Base-by-base conservation (phyloP, 2,888 invertebrate genomes). In the Morpho achilles region DNA sequence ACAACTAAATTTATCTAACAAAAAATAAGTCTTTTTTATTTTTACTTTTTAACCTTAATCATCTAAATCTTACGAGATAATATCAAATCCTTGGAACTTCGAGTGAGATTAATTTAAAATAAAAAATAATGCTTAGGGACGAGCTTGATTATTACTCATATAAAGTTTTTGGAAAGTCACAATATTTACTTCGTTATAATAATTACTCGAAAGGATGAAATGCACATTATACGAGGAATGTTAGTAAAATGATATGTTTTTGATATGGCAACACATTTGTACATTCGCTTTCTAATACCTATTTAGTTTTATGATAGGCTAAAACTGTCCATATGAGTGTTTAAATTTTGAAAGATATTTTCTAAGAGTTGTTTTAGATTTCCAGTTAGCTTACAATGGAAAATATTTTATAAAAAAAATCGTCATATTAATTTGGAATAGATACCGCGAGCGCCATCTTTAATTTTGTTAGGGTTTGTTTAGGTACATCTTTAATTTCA, bases 1-100 rank as follows among this genome's bases (percentile, higher is more conserved):
- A 64, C 57, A 67, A 67, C 70, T 74, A 72, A 73, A 70, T 66
- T 71, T 66, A 70, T 69, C 60, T 67, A 73, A 65, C 71, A 75
- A 74, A 72, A 16, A 82, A 84, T 84, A 87, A 88, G 88, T 88
- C 87, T 88, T 89, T 84, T 84, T 80, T 75, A 65, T 68, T 73
- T 71, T 70, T 32, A 32, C 32, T 73, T 72, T 70, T 69, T 76
- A 71, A 73, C 81, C 80, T 43, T 68, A 63, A 62, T 74, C 56
- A 59, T 45, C 41, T 76, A 79, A 70, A 64, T 68, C 78, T 79
- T 69, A 69, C 71, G 47, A 60, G 65, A 70, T 77, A 80, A 61
- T 74, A 74, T 80, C 80, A 83, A 85, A 80, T 87, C 85, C 81
- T 75, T 78, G 80, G 77, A 85, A 80, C 76, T 75, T 77, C 67